Base-by-base conservation (phyloP, 1,140 invertebrate species). In the Cardiocondyla obscurior region DNA sequence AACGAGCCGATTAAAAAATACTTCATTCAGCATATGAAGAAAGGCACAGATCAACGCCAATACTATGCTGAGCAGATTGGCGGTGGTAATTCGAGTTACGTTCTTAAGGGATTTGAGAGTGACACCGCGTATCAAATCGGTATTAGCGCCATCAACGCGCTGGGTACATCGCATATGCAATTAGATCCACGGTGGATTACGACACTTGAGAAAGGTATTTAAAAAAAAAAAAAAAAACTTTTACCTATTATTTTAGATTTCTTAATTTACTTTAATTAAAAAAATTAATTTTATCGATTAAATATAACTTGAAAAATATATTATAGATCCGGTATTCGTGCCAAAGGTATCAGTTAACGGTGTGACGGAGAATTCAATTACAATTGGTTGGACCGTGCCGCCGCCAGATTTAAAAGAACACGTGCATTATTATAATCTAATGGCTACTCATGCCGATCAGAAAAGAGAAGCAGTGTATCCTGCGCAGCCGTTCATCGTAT, bases 281-380 rank as follows among this genome's bases (percentile, higher is more conserved):
- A 33, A 10, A 42, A 42, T 14, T 49, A 77, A 57, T 49, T 36
- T 14, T 39, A 36, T 51, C 39, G 30, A 22, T 8, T 22, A 28
- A 51, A 55, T 49, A 51, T 84, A 25, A 33, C 8, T 49, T 42
- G 2, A 5, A 28, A 44, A 72, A 65, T 86, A 60, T 79, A 62
- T 91, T 92, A 0, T 82, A 94, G 97, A 98, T 95, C 97, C 97
- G 0, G 94, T 95, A 64, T 98, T 97, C 90, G 94, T 97, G 57
- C 97, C 97, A 7, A 96, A 96, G 89, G 96, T 97, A 33, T 95
- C 95, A 36, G 96, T 97, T 0, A 97, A 97, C 81, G 97, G 97
- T 0, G 96, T 96, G 76, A 97, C 97, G 0, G 95, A 96, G 1
- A 96, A 95, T 28, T 97, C 97, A 0, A 96, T 98, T 39, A 97